Evolutionary conservation across 2,888 invertebrate species (phyloP), one percentile per base, ranked within the genome.

Genomic region (Mystacides longicornis): DNA sequence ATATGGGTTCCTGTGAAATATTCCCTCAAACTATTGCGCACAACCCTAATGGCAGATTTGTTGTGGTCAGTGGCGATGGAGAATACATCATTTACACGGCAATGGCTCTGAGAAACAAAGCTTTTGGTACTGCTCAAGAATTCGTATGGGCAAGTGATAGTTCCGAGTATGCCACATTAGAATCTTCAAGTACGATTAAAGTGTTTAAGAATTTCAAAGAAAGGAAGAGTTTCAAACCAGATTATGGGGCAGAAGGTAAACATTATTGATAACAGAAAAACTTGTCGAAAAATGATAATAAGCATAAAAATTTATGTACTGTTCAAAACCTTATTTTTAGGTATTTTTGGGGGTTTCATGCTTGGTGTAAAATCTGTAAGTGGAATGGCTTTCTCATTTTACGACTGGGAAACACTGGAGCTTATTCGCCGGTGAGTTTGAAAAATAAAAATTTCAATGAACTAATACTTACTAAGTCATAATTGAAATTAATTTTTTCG

Each of bases 61-160:
- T 81, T 3, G 98, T 97, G 0, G 98, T 98, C 1, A 99, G 99
- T 68, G 99, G 99, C 1, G 99, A 99, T 71, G 99, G 99, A 14
- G 99, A 99, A 71, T 99, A 97, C 71, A 99, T 99, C 49, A 98
- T 99, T 65, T 99, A 99, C 77, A 99, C 99, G 0, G 95, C 99
- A 0, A 97, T 99, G 96, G 98, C 98, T 0, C 76, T 99, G 60
- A 80, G 99, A 52, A 99, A 99, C 72, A 99, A 99, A 70, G 96
- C 96, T 1, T 99, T 98, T 69, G 99, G 99, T 1, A 87, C 93
- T 11, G 98, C 97, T 0, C 93, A 96, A 65, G 99, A 99, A 75
- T 99, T 99, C 69, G 98, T 98, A 0, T 99, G 99, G 99, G 94
- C 95, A 0, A 81, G 88, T 49, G 99, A 99, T 70, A 93, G 96